phyloP scores from a whole-genome alignment of 2,113 vertebrate genomes.

The Chaetura pelagica region DNA sequence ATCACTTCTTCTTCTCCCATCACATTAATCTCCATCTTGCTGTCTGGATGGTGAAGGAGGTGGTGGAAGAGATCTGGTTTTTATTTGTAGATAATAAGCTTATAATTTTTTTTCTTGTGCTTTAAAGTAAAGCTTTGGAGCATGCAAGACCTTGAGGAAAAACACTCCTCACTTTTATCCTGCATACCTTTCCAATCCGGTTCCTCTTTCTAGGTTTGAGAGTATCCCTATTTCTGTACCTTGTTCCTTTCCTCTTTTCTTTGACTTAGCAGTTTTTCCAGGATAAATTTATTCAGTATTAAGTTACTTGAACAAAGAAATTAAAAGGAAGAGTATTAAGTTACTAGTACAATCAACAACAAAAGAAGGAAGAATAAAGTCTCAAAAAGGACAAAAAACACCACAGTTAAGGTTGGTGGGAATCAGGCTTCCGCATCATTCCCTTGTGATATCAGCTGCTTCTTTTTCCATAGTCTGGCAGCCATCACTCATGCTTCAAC shows the following conservation, averaged over 20 bases:
- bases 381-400: not conserved
- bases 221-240: not conserved
- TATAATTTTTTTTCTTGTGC: not conserved
- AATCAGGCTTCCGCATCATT: not conserved
- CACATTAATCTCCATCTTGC: not conserved
- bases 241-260: not conserved
- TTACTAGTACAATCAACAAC: not conserved
- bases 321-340: not conserved
- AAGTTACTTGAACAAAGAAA: not conserved
- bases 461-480: not conserved
- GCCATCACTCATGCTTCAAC: not conserved
- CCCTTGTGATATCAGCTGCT: not conserved
- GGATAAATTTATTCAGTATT: not conserved
- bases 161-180: not conserved
- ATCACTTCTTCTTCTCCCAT: not conserved
- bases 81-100: not conserved
- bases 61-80: not conserved
- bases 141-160: not conserved
- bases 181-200: not conserved
- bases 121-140: not conserved
- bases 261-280: not conserved
- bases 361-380: not conserved
- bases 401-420: not conserved
- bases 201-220: not conserved
- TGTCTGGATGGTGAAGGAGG: not conserved